A percentile compares a stretch with the other conserved stretches of the same genome.
Evolutionary conservation across 37 sponge, comb jelly and placozoan genomes (phyloP).

Genomic region (Agelas oroides): DNA sequence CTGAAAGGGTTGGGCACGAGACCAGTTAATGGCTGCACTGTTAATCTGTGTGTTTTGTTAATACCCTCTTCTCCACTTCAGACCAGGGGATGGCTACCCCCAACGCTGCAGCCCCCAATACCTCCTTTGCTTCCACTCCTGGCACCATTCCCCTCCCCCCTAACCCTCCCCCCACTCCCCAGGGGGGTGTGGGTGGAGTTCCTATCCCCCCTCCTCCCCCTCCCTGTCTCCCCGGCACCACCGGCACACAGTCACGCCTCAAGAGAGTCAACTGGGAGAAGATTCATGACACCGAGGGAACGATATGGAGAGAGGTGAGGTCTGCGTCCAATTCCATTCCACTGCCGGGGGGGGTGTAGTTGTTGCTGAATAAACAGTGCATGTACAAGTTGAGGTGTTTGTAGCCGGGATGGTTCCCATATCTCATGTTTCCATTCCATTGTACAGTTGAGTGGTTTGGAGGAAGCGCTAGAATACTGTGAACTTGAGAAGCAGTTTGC

Average conservation of each 20-base stretch:
- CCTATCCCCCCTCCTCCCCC: constrained; percentile 62
- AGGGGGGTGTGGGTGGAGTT: constrained; percentile 21
- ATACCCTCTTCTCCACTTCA: too few relatives aligned
- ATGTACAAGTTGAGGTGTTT: too few relatives aligned
- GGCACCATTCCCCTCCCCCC: constrained; percentile 55
- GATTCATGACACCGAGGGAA: constrained; percentile 53
- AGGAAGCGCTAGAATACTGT: constrained; percentile 75
- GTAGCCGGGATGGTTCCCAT: too few relatives aligned
- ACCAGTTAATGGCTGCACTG: too few relatives aligned
- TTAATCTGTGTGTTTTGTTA: too few relatives aligned
- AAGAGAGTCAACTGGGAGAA: constrained; percentile 77
- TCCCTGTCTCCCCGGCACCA: constrained; percentile 12
- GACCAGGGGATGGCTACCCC: not conserved
- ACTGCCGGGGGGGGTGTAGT: too few relatives aligned
- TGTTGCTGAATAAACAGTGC: too few relatives aligned
- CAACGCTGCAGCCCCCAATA: not conserved
- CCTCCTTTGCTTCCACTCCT: constrained; percentile 42
- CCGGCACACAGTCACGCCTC: constrained; percentile 7
- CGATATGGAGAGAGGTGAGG: constrained; percentile 57
- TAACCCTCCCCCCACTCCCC: constrained; percentile 79
- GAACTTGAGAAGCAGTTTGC: constrained; percentile 73
- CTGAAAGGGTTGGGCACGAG: too few relatives aligned
- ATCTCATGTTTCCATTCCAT: not conserved
- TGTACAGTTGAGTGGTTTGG: constrained; percentile 71
- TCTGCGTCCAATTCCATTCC: not conserved